Evolutionary conservation across 2,113 vertebrate species (phyloP).

Genomic region (Engystomops pustulosus): DNA sequence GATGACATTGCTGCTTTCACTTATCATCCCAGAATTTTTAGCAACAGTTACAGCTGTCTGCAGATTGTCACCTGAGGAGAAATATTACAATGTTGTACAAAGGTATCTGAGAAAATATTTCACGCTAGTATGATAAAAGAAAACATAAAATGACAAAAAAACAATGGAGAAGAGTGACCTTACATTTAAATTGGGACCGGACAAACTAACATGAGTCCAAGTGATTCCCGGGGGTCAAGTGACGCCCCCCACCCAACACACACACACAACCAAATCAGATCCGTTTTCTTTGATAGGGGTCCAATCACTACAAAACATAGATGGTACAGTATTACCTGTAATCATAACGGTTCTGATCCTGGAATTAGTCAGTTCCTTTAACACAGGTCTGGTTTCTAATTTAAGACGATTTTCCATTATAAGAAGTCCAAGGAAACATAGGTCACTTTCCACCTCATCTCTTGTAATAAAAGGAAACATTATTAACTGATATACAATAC

Average conservation of each 20-base stretch:
- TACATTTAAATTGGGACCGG: too few relatives aligned
- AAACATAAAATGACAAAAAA: not conserved
- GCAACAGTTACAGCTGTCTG: slow-evolving; percentile 82
- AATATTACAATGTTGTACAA: not conserved
- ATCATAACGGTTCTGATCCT: slow-evolving; percentile 78
- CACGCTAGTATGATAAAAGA: not conserved
- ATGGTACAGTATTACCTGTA: too few relatives aligned
- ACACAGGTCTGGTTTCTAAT: slow-evolving; percentile 72
- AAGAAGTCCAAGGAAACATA: slow-evolving; percentile 77
- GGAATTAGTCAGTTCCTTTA: slow-evolving; percentile 75
- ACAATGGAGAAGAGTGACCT: too few relatives aligned
- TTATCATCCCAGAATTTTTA: slow-evolving; percentile 77
- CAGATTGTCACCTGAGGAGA: slow-evolving; percentile 73
- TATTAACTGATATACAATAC: not conserved
- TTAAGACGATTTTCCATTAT: slow-evolving; percentile 80
- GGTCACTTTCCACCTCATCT: slow-evolving; percentile 73
- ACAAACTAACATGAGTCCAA: too few relatives aligned
- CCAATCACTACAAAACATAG: too few relatives aligned
- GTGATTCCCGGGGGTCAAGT: too few relatives aligned
- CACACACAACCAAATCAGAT: too few relatives aligned
- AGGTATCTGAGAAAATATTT: not conserved
- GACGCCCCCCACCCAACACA: too few relatives aligned
- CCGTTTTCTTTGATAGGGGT: too few relatives aligned
- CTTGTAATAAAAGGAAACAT: slow-evolving; percentile 62
- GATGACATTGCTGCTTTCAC: slow-evolving; percentile 69